A percentile compares a stretch with the other conserved stretches of the same genome.
phyloP scores from a whole-genome alignment of 2,797 vertebrate species.

The Anguilla marmorata region DNA sequence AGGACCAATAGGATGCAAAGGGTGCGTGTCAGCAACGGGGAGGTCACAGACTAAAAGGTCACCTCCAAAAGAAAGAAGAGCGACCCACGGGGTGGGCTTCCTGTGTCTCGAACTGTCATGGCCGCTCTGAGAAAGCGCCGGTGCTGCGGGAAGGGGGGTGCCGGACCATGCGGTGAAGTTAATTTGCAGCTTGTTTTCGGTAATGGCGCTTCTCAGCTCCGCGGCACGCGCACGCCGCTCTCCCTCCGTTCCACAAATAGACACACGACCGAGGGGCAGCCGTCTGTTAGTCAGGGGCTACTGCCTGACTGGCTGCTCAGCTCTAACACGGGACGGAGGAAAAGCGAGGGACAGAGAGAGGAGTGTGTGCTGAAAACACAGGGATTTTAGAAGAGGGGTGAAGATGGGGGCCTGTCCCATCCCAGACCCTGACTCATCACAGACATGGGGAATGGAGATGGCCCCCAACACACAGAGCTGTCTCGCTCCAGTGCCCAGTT shows the following conservation, averaged over 20 bases:
- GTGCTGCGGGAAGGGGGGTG: too few species aligned
- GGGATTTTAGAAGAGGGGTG: neutral
- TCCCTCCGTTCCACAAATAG: neutral
- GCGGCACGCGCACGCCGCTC: neutral
- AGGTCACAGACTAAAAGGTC: neutral
- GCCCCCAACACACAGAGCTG: neutral
- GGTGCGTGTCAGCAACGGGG: neutral
- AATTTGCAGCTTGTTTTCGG: neutral
- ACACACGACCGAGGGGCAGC: neutral
- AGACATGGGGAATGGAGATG: neutral
- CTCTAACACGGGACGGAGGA: too few species aligned
- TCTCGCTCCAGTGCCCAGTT: neutral
- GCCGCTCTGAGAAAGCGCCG: neutral
- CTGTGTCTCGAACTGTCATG: neutral
- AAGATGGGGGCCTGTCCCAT: neutral
- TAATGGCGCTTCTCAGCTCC: neutral
- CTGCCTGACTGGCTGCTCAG: too few species aligned
- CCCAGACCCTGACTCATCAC: neutral
- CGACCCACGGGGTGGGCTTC: neutral
- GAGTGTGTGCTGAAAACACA: neutral
- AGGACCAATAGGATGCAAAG: neutral
- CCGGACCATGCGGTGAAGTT: neutral
- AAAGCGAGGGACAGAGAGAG: too few species aligned
- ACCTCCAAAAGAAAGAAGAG: neutral
- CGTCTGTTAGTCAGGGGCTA: neutral